These are phyloP conservation scores for Eilema sororculum DNA, from an alignment of 2,888 invertebrate species.

Conservation along the genomic window DNA sequence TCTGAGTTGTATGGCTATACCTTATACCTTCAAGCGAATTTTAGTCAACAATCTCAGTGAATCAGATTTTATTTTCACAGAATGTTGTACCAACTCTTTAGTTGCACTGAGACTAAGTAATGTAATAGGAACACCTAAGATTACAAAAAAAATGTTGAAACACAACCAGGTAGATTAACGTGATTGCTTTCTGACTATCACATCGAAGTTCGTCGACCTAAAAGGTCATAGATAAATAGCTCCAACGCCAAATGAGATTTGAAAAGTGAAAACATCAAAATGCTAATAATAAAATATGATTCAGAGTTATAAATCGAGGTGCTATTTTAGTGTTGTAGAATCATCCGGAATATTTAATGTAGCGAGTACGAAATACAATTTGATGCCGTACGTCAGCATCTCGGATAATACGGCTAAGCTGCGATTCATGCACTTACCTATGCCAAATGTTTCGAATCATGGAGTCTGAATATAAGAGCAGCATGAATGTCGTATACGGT, in stretches of 20 bases:
- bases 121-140: too few relatives aligned
- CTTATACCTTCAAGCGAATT: not conserved
- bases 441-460: too few relatives aligned
- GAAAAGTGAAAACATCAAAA: constrained; percentile 43
- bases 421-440: not conserved
- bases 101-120: too few relatives aligned
- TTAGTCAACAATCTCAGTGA: not conserved
- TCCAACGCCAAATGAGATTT: constrained; percentile 13
- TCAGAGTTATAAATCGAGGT: constrained; percentile 32
- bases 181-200: not conserved
- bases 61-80: too few relatives aligned
- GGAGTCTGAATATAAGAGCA: too few relatives aligned
- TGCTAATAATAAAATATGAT: constrained; percentile 37
- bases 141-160: too few relatives aligned
- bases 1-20: not conserved
- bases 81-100: too few relatives aligned
- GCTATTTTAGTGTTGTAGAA: constrained; percentile 37
- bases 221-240: constrained; percentile 7
- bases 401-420: constrained; percentile 13
- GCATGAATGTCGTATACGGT: too few relatives aligned
- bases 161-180: not conserved
- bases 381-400: constrained; percentile 25
- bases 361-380: constrained; percentile 31
- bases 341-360: constrained; percentile 38
- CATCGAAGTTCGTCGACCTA: constrained; percentile 6